Base-by-base conservation (phyloP, 2,113 vertebrate species). In the Nibea albiflora region DNA sequence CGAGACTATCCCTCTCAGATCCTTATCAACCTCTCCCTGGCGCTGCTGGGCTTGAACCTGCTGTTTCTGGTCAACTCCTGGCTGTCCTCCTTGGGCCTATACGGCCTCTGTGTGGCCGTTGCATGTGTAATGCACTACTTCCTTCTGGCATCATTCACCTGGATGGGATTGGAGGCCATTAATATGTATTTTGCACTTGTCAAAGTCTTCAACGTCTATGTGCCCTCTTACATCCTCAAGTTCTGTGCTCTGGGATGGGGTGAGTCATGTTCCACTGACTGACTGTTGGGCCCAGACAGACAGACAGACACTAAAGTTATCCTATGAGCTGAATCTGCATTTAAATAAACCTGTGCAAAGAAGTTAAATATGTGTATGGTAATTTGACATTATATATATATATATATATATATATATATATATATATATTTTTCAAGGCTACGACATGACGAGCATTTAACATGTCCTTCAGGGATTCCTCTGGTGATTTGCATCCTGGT, bases 131-230 rank as follows among this genome's bases (percentile, higher is more conserved):
- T 98, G 71, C 97, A 97, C 80, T 99, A 97, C 83, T 98, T 96
- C 90, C 94, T 98, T 61, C 94, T 99, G 26, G 93, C 95, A 1
- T 95, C 98, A 0, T 97, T 98, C 85, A 96, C 95, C 0, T 98
- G 97, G 97, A 98, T 98, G 97, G 95, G 95, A 16, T 89, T 99
- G 72, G 96, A 97, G 70, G 96, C 97, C 0, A 82, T 98, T 20
- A 96, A 97, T 83, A 96, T 98, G 95, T 98, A 98, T 88, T 94
- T 98, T 15, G 94, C 95, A 20, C 89, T 98, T 2, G 91, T 99
- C 79, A 97, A 96, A 94, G 97, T 98, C 73, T 98, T 99, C 92
- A 98, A 97, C 11, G 92, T 94, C 88, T 98, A 98, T 10, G 84
- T 97, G 64, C 94, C 95, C 4, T 95, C 96, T 20, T 98, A 97